Percentiles rank a stretch among this genome's conserved stretches.
Conservation (phyloP, 2,888 invertebrate genomes). For the Mechanitis messenoides region DNA sequence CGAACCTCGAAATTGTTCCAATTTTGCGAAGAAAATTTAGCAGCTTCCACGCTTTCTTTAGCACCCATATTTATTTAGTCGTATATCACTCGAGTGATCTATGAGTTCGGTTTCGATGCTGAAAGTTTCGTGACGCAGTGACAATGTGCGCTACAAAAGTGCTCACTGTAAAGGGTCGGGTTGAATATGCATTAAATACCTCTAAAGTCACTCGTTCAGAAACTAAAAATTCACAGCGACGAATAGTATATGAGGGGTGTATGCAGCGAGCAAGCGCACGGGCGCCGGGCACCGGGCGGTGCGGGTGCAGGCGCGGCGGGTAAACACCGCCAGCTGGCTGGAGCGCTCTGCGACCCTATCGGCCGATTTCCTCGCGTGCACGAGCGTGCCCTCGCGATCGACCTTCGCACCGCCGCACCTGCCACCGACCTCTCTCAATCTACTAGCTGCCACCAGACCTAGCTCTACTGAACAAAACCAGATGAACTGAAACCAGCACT, state of each 20-base stretch:
- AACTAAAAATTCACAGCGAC: constrained; percentile 70
- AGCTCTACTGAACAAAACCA: constrained; percentile 35
- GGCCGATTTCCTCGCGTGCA: constrained; percentile 28
- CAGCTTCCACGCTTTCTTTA: constrained; percentile 88
- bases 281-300: constrained; percentile 40
- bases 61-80: constrained; percentile 82
- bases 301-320: constrained; percentile 60
- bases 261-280: constrained; percentile 54
- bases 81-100: constrained; percentile 71
- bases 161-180: constrained; percentile 59
- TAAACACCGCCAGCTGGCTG: constrained; percentile 68
- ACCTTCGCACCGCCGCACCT: constrained; percentile 30
- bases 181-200: constrained; percentile 70
- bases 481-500: constrained; percentile 56
- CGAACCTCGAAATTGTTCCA: constrained; percentile 89
- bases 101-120: constrained; percentile 68
- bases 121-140: constrained; percentile 63
- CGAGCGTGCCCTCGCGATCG: constrained; percentile 30
- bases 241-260: constrained; percentile 70
- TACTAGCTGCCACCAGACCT: constrained; percentile 30
- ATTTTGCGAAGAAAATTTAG: constrained; percentile 87
- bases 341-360: constrained; percentile 40
- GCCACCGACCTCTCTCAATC: constrained; percentile 35
- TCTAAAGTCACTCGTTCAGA: constrained; percentile 64
- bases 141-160: constrained; percentile 64